Base-by-base conservation (phyloP, 2,113 vertebrate genomes). In the Pelecanoides urinatrix region DNA sequence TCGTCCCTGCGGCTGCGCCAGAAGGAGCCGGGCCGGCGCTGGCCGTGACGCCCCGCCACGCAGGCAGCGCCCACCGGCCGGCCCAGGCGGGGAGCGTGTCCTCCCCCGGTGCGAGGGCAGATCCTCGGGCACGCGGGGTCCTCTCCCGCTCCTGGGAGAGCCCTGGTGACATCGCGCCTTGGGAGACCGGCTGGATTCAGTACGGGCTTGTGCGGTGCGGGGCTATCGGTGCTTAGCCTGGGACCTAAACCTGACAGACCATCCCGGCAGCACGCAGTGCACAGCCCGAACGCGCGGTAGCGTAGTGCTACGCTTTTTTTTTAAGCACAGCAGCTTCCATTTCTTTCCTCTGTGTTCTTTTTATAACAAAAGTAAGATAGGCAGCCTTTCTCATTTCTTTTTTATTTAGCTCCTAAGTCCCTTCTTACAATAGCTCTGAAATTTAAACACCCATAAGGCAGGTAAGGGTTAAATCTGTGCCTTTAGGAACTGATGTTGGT, bases 281-380 rank as follows among this genome's bases (percentile, higher is more conserved):
- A 11, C 49, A 5, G 52, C 15, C 1, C 8, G 9, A 30, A 18
- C 10, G 6, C 40, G 29, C 13, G 0, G 19, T 5, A 52, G 52
- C 1, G 0, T 4, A 25, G 16, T 3, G 40, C 21, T 32, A 18
- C 1, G 0, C 14, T 36, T 6, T 2, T 62, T 14, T 42, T 32
- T 45, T 12, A 40, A 44, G 20, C 25, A 3, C 47, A 13, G 12
- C 3, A 6, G 30, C n/a, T 30, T 13, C 45, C 16, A 1, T 47
- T 83, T 49, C 49, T 32, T 42, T 7, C 45, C 50, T 32, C 27
- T 34, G 1, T 30, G 2, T 30, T 25, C 5, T 26, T 66, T 38
- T 26, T 9, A 4, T 13, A 30, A 49, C 55, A 63, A 10, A 71
- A 62, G 15, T 9, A 17, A 27, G 9, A 42, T 7, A 58, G 52